Evolutionary conservation across 2,113 vertebrate species (phyloP), one percentile per base, ranked within the genome.

Genomic region (Ciconia boyciana): DNA sequence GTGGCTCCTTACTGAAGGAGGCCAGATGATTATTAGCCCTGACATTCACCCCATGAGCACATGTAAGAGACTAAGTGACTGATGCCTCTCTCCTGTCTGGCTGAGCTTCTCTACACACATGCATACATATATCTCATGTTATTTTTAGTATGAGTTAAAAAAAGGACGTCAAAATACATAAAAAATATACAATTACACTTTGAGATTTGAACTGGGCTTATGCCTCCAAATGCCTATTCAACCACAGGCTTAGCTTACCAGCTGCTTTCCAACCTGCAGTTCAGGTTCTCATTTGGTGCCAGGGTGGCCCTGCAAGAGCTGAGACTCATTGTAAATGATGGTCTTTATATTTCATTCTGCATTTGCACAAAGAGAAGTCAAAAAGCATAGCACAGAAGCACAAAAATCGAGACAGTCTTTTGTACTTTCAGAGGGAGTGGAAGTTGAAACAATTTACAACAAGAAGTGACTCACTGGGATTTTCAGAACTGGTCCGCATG

Each of bases 361-460:
- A 21, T 76, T 76, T 54, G 12, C 46, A 85, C 82, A 87, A 93
- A 87, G 57, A 87, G 29, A 69, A 85, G 48, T 69, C 75, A 88
- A 87, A 96, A 87, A 34, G 41, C 44, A 64, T 17, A 61, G 7
- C 39, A 64, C 19, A 58, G 57, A 54, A 36, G 46, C 36, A 52
- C 57, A 90, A 46, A 93, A 90, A 14, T 4, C 32, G 62, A 83
- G 66, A 72, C 0, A 0, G 19, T 83, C 78, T 94, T 95, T 96
- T 91, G 66, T 96, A 46, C 13, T 86, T 86, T 80, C 34, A 19
- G 34, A 94, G 82, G 87, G 82, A 92, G 93, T 84, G 82, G 90
- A 93, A 72, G 36, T 29, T 70, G 58, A 90, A 90, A 58, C 3
- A 0, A 32, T 62, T 94, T 92, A 80, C 62, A 52, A 5, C 11